phyloP scores from a whole-genome alignment of 2,888 invertebrate species.

The Aphidoletes aphidimyza region DNA sequence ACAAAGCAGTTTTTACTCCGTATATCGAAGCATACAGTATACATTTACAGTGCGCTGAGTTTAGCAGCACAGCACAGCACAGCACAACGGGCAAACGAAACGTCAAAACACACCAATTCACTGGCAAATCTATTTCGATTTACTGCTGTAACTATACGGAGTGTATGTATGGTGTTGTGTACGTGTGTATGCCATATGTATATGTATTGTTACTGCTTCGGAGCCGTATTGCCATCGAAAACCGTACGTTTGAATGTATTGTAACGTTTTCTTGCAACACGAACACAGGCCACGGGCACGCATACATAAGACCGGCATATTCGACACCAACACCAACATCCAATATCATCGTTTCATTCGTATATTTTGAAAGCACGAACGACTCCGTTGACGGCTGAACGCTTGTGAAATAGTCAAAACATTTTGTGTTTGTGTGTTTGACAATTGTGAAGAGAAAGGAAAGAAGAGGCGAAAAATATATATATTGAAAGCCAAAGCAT shows the following conservation, averaged over 20 bases:
- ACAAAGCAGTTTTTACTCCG: too few relatives aligned
- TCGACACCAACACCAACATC: neutral
- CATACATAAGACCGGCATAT: conserved; percentile 27
- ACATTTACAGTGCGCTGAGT: too few relatives aligned
- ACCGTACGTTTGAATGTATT: neutral
- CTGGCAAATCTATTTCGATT: neutral
- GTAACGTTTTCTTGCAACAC: neutral
- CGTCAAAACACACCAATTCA: neutral
- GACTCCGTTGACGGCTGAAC: too few relatives aligned
- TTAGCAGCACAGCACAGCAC: too few relatives aligned
- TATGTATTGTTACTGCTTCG: too few relatives aligned
- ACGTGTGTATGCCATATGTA: too few relatives aligned
- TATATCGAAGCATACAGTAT: too few relatives aligned
- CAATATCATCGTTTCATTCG: neutral
- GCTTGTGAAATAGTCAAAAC: too few relatives aligned
- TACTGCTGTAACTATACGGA: too few relatives aligned
- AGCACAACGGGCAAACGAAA: too few relatives aligned
- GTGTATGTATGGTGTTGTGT: neutral
- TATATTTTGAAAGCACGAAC: too few relatives aligned
- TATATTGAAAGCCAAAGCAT: neutral
- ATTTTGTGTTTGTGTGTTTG: neutral
- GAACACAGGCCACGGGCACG: neutral
- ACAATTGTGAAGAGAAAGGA: conserved; percentile 4
- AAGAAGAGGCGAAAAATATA: neutral
- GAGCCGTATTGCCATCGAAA: too few relatives aligned